A percentile compares a stretch with the other conserved stretches of the same genome.
Conservation (phyloP, 2,797 vertebrate species). For the Molossus alvarezi region DNA sequence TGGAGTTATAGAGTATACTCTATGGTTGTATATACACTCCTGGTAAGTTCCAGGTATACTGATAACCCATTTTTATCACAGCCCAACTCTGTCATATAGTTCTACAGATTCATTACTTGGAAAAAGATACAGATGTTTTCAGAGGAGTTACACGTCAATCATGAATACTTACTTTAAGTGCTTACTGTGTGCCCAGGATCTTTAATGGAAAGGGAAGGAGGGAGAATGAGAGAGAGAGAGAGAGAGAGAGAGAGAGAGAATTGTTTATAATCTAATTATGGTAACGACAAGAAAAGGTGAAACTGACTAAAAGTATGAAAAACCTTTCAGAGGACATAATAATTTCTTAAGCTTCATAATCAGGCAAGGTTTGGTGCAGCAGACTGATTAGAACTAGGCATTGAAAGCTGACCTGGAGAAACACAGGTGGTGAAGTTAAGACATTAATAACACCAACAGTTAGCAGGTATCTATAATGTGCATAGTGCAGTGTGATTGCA, state of each 20-base stretch:
- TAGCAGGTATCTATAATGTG: not conserved
- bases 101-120: not conserved
- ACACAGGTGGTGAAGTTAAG: not conserved
- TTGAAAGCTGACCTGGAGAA: not conserved
- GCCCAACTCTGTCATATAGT: not conserved
- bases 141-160: not conserved
- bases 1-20: not conserved
- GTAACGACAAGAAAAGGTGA: not conserved
- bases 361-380: not conserved
- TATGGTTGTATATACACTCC: not conserved
- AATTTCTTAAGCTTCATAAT: not conserved
- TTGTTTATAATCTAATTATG: not conserved
- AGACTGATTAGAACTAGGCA: not conserved
- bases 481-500: not conserved
- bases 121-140: constrained; percentile 2
- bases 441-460: not conserved
- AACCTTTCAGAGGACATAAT: not conserved
- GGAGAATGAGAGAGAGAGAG: not conserved
- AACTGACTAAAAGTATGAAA: not conserved
- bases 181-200: not conserved
- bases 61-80: not conserved
- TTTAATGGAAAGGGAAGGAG: not conserved
- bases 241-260: not conserved
- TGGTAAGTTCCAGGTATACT: not conserved
- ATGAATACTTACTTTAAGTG: not conserved